Percentiles rank a stretch among this genome's conserved stretches.
Evolutionary conservation across 2,888 invertebrate species (phyloP).

Genomic region (Ennomos erosarius): DNA sequence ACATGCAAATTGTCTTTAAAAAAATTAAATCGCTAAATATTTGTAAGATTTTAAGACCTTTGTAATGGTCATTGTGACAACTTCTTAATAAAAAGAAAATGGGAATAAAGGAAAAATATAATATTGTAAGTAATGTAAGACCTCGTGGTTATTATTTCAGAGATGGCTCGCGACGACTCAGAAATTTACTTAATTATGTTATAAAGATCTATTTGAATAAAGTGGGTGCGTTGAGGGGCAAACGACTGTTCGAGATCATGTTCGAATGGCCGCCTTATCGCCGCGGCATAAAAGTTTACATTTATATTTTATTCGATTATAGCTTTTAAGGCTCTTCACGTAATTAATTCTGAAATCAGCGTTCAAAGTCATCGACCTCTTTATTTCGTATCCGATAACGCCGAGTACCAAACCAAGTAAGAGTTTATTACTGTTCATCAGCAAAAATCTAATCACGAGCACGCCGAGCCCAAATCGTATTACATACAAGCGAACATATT

Average conservation of each 20-base stretch:
- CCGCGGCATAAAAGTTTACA: slow-evolving; percentile 41
- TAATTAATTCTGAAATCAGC: slow-evolving; percentile 27
- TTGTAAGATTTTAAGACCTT: too few relatives aligned
- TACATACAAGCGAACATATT: slow-evolving; percentile 33
- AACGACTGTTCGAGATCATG: slow-evolving; percentile 47
- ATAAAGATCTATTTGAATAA: slow-evolving; percentile 72
- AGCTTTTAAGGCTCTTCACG: slow-evolving; percentile 7
- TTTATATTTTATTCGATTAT: slow-evolving; percentile 38
- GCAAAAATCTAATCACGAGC: slow-evolving; percentile 38
- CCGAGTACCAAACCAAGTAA: slow-evolving; percentile 26
- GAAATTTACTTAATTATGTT: slow-evolving; percentile 77
- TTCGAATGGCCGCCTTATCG: slow-evolving; percentile 55
- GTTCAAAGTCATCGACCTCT: slow-evolving; percentile 30
- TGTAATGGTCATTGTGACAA: slow-evolving; percentile 32
- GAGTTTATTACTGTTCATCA: slow-evolving; percentile 35
- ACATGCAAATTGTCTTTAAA: slow-evolving; percentile 7
- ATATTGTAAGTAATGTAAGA: slow-evolving; percentile 67
- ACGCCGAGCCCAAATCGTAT: slow-evolving; percentile 33
- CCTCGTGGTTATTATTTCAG: slow-evolving; percentile 70
- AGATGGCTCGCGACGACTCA: slow-evolving; percentile 65
- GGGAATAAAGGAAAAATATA: slow-evolving; percentile 65
- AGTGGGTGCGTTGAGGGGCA: slow-evolving; percentile 53
- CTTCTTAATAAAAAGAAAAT: slow-evolving; percentile 59
- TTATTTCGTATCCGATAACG: slow-evolving; percentile 39
- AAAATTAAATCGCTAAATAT: too few relatives aligned